These are phyloP conservation scores for Augochlora pura DNA, from an alignment of 1,140 invertebrate genomes.

Conservation along the genomic window DNA sequence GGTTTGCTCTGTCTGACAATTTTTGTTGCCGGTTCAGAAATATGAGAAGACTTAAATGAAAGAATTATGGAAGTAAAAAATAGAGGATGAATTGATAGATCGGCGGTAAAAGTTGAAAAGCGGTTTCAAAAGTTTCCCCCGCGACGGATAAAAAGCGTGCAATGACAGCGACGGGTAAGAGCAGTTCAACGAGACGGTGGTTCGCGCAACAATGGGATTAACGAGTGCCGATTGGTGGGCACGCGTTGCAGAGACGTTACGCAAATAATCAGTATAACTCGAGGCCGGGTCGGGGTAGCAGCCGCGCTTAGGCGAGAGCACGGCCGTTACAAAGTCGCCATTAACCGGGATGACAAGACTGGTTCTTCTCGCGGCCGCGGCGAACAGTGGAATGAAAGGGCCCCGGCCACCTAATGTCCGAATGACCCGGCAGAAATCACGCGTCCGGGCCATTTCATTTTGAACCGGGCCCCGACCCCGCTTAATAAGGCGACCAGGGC, in stretches of 20 bases:
- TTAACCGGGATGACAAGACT: slow-evolving; percentile 1
- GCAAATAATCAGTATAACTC: not conserved
- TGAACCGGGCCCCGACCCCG: not conserved
- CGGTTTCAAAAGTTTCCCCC: no score
- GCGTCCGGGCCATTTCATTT: not conserved
- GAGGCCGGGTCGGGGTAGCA: not conserved
- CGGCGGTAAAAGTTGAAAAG: no score
- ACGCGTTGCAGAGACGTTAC: not conserved
- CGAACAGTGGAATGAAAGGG: not conserved
- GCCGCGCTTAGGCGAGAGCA: not conserved
- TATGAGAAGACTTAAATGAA: no score
- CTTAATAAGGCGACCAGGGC: not conserved
- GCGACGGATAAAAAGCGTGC: no score
- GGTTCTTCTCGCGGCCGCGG: not conserved
- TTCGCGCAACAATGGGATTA: not conserved
- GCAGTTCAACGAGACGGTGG: not conserved
- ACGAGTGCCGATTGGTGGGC: not conserved
- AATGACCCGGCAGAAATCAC: not conserved
- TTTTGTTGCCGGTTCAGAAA: no score
- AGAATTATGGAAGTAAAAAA: no score
- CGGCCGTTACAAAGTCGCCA: not conserved
- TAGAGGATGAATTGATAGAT: no score
- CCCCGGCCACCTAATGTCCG: not conserved
- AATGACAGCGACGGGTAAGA: no score
- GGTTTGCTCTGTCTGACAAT: no score